These are phyloP conservation scores for Amblyteles armatorius DNA, from an alignment of 2,888 invertebrate species.

Conservation along the genomic window DNA sequence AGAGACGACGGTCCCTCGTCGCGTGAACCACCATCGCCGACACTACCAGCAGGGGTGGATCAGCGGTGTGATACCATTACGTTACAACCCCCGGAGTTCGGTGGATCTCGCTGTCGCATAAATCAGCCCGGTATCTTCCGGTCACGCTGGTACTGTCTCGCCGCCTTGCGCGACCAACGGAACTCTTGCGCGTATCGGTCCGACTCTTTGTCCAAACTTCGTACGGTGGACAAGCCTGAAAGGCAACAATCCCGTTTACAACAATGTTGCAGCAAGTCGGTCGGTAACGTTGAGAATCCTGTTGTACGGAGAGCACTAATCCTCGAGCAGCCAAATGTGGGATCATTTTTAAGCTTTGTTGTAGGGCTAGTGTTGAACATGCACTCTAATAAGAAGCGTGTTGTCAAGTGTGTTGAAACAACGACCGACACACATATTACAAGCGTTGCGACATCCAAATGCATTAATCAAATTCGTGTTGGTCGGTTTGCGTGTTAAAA, in stretches of 20 bases:
- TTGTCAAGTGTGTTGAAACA: too few species aligned
- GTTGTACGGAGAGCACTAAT: too few species aligned
- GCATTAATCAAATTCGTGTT: too few species aligned
- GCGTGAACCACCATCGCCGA: constrained; percentile 36
- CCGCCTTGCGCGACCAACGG: constrained; percentile 11
- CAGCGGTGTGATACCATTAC: constrained; percentile 58
- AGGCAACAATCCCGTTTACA: constrained; percentile 22
- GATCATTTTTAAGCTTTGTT: too few species aligned
- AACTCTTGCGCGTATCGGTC: constrained; percentile 29
- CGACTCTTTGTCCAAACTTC: constrained; percentile 45
- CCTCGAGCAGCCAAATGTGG: too few species aligned
- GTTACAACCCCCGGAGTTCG: constrained; percentile 50
- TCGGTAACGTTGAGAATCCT: not conserved
- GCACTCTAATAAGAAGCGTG: too few species aligned
- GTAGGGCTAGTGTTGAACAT: too few species aligned
- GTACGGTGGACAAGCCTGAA: not conserved
- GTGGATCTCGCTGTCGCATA: constrained; percentile 63
- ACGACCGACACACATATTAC: too few species aligned
- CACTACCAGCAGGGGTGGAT: constrained; percentile 49
- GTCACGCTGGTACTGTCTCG: constrained; percentile 45
- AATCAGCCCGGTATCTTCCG: constrained; percentile 57
- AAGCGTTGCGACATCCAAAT: too few species aligned
- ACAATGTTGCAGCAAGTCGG: not conserved
- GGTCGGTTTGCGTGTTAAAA: too few species aligned
- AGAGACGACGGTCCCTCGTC: constrained; percentile 28